Percentiles rank a stretch among this genome's conserved stretches.
These are phyloP conservation scores for Stegastes partitus DNA, from an alignment of 2,113 vertebrate genomes.

Conservation along the genomic window DNA sequence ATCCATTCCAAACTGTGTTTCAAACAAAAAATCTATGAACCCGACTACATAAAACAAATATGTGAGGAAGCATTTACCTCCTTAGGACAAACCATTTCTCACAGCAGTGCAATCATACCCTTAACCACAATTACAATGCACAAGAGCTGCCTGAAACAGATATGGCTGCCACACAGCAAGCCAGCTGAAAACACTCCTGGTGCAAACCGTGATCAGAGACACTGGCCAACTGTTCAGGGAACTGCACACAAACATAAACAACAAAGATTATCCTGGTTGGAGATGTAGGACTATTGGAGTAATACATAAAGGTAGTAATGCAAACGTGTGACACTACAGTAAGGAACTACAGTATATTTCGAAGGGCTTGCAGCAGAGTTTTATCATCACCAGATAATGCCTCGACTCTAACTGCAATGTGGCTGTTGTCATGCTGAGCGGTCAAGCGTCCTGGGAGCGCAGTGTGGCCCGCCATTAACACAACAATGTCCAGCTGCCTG, in stretches of 20 bases:
- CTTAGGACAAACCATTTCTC: no score
- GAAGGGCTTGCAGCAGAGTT: not conserved
- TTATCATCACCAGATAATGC: conserved; percentile 18
- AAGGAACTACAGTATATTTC: not conserved
- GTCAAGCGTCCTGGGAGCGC: conserved; percentile 28
- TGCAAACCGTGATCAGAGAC: no score
- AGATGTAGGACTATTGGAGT: no score
- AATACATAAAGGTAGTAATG: no score
- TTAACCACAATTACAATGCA: conserved; percentile 29
- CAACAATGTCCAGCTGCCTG: conserved; percentile 70
- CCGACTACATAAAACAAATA: no score
- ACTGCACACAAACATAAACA: conserved; percentile 5
- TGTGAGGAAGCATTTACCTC: no score
- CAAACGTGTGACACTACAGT: no score
- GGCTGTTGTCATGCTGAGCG: conserved; percentile 17
- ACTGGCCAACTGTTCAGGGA: not conserved
- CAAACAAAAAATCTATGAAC: no score
- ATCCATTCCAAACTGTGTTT: not conserved
- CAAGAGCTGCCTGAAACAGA: conserved; percentile 5
- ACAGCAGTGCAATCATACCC: not conserved
- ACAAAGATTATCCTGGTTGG: not conserved
- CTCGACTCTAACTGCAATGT: not conserved
- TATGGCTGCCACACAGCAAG: not conserved
- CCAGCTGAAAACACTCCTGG: no score
- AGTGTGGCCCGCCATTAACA: conserved; percentile 48